A percentile compares a stretch with the other conserved stretches of the same genome.
These are phyloP conservation scores for Hypomesus transpacificus DNA, from an alignment of 2,113 vertebrate genomes.

Conservation along the genomic window DNA sequence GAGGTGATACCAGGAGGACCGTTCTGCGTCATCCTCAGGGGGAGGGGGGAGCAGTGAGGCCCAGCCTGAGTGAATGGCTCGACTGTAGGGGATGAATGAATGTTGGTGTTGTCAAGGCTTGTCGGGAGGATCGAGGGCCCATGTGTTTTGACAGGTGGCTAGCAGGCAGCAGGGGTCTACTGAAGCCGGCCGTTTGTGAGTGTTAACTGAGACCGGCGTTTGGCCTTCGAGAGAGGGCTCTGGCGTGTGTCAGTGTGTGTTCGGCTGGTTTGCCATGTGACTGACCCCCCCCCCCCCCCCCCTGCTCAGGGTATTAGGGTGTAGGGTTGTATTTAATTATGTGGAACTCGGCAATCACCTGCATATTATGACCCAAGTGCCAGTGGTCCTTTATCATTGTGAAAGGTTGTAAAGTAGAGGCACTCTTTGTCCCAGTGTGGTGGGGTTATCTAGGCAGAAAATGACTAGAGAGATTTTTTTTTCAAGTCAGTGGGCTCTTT, in stretches of 20 bases:
- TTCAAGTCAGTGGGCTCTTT: neutral
- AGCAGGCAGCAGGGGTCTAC: neutral
- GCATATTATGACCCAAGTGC: neutral
- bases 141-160: conserved; percentile 2
- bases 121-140: neutral
- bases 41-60: neutral
- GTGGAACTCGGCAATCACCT: neutral
- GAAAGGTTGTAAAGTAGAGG: neutral
- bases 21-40: no score
- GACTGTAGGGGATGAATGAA: conserved; percentile 8
- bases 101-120: neutral
- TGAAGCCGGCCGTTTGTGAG: neutral
- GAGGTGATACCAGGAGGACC: no score
- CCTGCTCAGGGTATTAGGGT: neutral
- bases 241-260: no score
- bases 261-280: no score
- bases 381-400: conserved; percentile 7
- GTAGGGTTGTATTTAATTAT: neutral
- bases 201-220: neutral
- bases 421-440: neutral
- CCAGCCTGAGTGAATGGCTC: neutral
- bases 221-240: neutral
- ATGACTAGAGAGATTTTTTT: conserved; percentile 8
- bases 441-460: conserved; percentile 6
- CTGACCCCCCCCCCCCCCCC: neutral